Base-by-base conservation (phyloP, 2,113 vertebrate species). In the Colistium nudipinnis region DNA sequence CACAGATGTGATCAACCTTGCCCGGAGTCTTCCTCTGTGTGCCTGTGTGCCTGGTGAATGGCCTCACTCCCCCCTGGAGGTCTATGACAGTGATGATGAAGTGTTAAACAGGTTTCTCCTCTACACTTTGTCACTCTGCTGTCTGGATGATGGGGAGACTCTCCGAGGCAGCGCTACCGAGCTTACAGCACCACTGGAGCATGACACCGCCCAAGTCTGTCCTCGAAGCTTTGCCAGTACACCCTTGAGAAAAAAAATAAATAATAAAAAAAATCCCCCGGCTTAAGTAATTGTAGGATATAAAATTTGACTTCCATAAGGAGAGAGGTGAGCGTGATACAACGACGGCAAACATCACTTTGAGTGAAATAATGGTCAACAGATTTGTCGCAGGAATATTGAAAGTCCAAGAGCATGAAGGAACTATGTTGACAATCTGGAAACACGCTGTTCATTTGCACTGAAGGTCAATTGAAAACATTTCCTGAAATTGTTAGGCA, bases 1-100 rank as follows among this genome's bases (percentile, higher is more conserved):
- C 88, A 90, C 87, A 89, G 85, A 87, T 83, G 86, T 78, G 87
- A 88, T 89, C 89, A 88, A 88, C 85, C 85, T 85, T 84, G 74
- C 75, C 44, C 17, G 59, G 63, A 75, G 69, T 83, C 62, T 78
- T 41, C 67, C 68, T 77, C 64, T 61, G 47, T 61, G 47, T 67
- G 62, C 28, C 54, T 66, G 43, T 71, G 45, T 69, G 61, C n/a
- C n/a, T 53, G 55, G 60, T 52, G 70, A 67, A 81, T 69, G 28
- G 64, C 62, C 30, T 62, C 17, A 36, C 62, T 82, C 62, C 68
- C n/a, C 62, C 51, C 27, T 76, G 82, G 78, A 78, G 62, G 72
- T 81, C 74, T 71, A 39, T 56, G 80, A 74, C 79, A 68, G 78
- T 49, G 62, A 86, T 81, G 84, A 88, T 80, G 74, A 78, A 84